A percentile compares a stretch with the other conserved stretches of the same genome.
Conservation (phyloP, 2,888 invertebrate genomes). For the Exephanes ischioxanthus region DNA sequence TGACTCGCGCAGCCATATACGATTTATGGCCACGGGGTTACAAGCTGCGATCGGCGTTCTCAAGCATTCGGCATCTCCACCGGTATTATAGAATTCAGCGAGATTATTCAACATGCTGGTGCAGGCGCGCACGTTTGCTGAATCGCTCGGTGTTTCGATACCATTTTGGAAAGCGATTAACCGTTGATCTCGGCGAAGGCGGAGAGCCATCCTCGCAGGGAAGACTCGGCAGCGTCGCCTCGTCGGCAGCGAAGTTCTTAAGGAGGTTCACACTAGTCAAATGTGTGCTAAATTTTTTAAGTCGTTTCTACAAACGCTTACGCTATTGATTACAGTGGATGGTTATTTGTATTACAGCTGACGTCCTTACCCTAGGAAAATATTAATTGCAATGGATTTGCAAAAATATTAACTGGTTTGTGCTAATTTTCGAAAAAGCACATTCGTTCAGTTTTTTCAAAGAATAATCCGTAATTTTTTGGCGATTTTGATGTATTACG, state of each 20-base stretch:
- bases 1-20: constrained; percentile 72
- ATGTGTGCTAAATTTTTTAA: too few relatives aligned
- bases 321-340: too few relatives aligned
- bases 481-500: too few relatives aligned
- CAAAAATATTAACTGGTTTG: too few relatives aligned
- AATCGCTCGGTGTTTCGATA: constrained; percentile 59
- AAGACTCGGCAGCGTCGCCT: constrained; percentile 7
- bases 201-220: background rate
- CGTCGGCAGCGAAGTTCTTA: constrained; percentile 27
- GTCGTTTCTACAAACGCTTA: too few relatives aligned
- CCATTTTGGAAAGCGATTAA: constrained; percentile 70
- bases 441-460: too few relatives aligned
- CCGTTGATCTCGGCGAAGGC: constrained; percentile 62
- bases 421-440: too few relatives aligned
- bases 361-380: too few relatives aligned
- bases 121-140: constrained; percentile 25
- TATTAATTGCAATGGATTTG: too few relatives aligned
- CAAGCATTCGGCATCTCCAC: constrained; percentile 24
- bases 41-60: constrained; percentile 36
- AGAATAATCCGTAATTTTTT: too few relatives aligned
- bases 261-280: too few relatives aligned
- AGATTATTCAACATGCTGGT: constrained; percentile 41
- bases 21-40: constrained; percentile 70
- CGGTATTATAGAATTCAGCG: constrained; percentile 21
- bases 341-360: too few relatives aligned